Evolutionary conservation across 2,113 vertebrate species (phyloP).

Genomic region (Brienomyrus brachyistius): DNA sequence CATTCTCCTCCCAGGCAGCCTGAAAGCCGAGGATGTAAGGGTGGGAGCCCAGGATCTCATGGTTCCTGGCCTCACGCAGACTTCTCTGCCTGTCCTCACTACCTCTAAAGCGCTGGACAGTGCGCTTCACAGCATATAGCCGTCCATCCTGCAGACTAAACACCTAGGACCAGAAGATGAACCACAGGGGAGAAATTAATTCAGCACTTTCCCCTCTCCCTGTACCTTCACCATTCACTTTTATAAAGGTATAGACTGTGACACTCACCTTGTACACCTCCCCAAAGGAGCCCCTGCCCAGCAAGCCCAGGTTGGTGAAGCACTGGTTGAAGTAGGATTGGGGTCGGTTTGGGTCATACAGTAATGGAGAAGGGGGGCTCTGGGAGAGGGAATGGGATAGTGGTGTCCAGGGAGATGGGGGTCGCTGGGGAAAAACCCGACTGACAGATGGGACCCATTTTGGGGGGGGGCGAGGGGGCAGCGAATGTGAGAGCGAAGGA

Average conservation of each 20-base stretch:
- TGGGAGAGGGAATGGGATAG: conserved; percentile 61
- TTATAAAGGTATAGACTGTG: neutral
- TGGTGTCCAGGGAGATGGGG: conserved; percentile 57
- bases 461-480: conserved; percentile 67
- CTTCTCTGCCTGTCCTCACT: conserved; percentile 67
- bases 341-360: conserved; percentile 66
- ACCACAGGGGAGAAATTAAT: neutral
- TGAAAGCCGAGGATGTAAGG: conserved; percentile 70
- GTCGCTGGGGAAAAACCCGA: conserved; percentile 65
- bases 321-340: conserved; percentile 77
- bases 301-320: conserved; percentile 69
- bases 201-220: neutral
- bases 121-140: conserved; percentile 79
- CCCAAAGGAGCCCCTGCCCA: conserved; percentile 79
- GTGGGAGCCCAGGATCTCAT: conserved; percentile 72
- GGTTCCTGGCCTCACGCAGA: conserved; percentile 72
- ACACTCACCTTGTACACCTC: conserved; percentile 79
- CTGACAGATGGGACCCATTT: conserved; percentile 67
- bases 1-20: conserved; percentile 78
- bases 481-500: conserved; percentile 38
- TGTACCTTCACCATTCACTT: neutral
- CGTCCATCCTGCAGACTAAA: conserved; percentile 62
- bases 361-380: conserved; percentile 40
- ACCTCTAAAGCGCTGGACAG: conserved; percentile 71
- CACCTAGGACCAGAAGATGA: conserved; percentile 52